Percentiles rank a stretch among this genome's conserved stretches.
phyloP scores from a whole-genome alignment of 2,797 vertebrate genomes.

The Otolemur crassicaudatus region DNA sequence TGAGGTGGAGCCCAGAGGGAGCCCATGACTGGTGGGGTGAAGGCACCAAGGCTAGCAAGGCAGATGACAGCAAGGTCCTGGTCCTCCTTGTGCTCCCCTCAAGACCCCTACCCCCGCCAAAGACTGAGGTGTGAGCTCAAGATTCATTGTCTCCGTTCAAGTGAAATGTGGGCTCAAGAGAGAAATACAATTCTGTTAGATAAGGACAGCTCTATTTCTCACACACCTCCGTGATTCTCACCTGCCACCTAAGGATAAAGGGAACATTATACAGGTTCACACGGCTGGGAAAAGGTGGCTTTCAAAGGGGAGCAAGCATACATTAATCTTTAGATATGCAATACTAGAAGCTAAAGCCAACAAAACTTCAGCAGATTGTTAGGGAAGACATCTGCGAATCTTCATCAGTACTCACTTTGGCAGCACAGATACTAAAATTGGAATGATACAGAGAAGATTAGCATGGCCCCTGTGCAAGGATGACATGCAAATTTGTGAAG shows the following conservation, averaged over 20 bases:
- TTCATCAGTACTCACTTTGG: not conserved
- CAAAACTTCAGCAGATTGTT: not conserved
- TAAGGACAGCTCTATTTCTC: not conserved
- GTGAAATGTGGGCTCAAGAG: not conserved
- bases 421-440: no score
- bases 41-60: not conserved
- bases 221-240: not conserved
- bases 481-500: no score
- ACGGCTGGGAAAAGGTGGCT: not conserved
- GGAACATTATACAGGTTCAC: not conserved
- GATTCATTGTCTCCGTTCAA: no score
- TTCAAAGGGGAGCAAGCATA: not conserved
- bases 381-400: not conserved
- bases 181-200: not conserved
- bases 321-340: not conserved
- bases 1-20: not conserved
- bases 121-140: not conserved
- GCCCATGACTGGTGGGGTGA: not conserved
- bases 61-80: not conserved
- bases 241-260: not conserved
- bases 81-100: rapidly evolving
- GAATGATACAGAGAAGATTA: no score
- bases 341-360: no score
- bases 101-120: not conserved
- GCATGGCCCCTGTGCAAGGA: no score